Evolutionary conservation across 1,140 invertebrate species (phyloP), one percentile per base, ranked within the genome.

Genomic region (Coenobita brevimanus): DNA sequence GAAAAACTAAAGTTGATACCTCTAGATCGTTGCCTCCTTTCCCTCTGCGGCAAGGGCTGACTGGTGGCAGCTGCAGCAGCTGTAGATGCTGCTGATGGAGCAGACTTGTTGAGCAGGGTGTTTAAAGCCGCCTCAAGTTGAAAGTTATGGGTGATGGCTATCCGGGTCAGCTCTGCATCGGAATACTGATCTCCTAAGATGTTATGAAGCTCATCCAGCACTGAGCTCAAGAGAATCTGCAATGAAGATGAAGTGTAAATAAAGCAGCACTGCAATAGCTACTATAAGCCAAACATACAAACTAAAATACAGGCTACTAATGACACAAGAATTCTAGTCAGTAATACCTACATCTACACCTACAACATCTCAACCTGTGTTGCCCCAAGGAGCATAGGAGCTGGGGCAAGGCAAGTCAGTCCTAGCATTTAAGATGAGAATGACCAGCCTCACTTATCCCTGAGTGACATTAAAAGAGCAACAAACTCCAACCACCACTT

Each of bases 171-270:
- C 8, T 92, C 87, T 67, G 90, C 80, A 69, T 93, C 93, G 41
- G 92, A 92, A 50, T 91, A 91, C 3, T 92, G 90, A 15, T 94
- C 93, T 15, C 93, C 93, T 15, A 94, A 79, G 30, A 94, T 91
- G 85, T 92, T 92, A 24, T 92, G 91, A 6, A 94, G 90, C 87
- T 93, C 92, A 80, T 94, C 93, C 8, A 94, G 83, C 89, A 93
- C 93, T 15, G 92, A 93, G 60, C 92, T 91, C 21, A 94, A 81
- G 62, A 91, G 91, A 41, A 91, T 93, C 79, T 89, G 36, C 17
- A 33, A 54, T 3, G 10, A 41, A 33, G 17, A 50, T 50, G 6
- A 50, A n/a, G n/a, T n/a, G n/a, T n/a, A n/a, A n/a, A n/a, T n/a
- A n/a, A n/a, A n/a, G n/a, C n/a, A n/a, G n/a, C n/a, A n/a, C n/a